Percentiles rank a stretch among this genome's conserved stretches.
These are phyloP conservation scores for Heliothis virescens DNA, from an alignment of 1,140 invertebrate species.

Conservation along the genomic window DNA sequence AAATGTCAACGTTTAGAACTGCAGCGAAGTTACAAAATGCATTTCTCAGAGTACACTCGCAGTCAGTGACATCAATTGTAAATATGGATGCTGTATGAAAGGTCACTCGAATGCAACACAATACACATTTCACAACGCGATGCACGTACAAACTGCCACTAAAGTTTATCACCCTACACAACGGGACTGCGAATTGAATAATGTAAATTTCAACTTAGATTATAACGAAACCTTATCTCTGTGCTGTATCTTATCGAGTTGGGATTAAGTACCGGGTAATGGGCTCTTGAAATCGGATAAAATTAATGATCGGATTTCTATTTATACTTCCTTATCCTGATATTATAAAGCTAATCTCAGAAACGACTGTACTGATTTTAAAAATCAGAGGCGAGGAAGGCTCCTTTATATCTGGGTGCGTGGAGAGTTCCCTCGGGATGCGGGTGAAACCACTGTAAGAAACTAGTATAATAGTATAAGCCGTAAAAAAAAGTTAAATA, in stretches of 20 bases:
- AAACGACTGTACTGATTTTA: no score
- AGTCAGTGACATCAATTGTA: constrained; percentile 40
- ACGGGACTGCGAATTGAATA: constrained; percentile 17
- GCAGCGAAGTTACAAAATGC: not conserved
- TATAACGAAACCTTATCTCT: constrained; percentile 29
- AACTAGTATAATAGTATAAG: no score
- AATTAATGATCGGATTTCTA: not conserved
- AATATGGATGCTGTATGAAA: constrained; percentile 26
- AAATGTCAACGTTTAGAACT: constrained; percentile 10
- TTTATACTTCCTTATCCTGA: not conserved
- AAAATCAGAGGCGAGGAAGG: no score
- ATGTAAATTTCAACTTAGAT: constrained; percentile 28
- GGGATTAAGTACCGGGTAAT: constrained; percentile 25
- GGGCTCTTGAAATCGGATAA: not conserved
- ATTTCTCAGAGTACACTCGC: constrained; percentile 28
- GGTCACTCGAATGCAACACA: constrained; percentile 38
- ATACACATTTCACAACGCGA: constrained; percentile 6
- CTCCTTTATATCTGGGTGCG: no score
- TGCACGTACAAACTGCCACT: constrained; percentile 28
- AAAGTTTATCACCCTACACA: constrained; percentile 22
- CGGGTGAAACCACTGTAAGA: no score
- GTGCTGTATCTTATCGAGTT: constrained; percentile 29
- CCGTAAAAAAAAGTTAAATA: no score
- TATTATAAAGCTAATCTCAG: no score
- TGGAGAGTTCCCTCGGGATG: no score